These are phyloP conservation scores for Pterobdella sp. DNA, from an alignment of 2,888 invertebrate species.

Conservation along the genomic window DNA sequence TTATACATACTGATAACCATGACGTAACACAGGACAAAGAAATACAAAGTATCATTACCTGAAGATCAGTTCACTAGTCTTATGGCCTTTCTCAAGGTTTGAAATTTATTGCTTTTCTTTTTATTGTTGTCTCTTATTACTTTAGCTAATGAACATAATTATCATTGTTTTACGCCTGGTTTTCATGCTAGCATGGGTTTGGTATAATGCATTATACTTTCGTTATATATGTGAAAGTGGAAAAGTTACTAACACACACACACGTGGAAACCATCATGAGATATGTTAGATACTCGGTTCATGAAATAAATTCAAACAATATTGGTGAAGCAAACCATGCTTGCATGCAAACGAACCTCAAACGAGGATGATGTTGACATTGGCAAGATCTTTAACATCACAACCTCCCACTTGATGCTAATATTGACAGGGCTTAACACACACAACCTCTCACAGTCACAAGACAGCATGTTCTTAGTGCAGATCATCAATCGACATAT, in stretches of 20 bases:
- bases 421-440: no score
- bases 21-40: neutral
- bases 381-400: no score
- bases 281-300: neutral
- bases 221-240: neutral
- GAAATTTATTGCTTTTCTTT: neutral
- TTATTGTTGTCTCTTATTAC: no score
- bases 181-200: no score
- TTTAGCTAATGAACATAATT: no score
- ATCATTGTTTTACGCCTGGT: no score
- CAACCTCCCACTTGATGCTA: no score
- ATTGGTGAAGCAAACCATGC: no score
- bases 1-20: no score
- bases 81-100: constrained; percentile 6
- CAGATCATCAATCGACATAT: constrained; percentile 8
- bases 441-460: neutral
- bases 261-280: neutral
- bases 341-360: no score
- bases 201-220: neutral
- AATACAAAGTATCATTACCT: neutral
- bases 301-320: no score
- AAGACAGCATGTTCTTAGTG: neutral
- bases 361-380: no score
- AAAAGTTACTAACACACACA: neutral
- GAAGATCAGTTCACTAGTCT: neutral